phyloP scores from a whole-genome alignment of 2,888 invertebrate species.

The Endotricha flammealis region DNA sequence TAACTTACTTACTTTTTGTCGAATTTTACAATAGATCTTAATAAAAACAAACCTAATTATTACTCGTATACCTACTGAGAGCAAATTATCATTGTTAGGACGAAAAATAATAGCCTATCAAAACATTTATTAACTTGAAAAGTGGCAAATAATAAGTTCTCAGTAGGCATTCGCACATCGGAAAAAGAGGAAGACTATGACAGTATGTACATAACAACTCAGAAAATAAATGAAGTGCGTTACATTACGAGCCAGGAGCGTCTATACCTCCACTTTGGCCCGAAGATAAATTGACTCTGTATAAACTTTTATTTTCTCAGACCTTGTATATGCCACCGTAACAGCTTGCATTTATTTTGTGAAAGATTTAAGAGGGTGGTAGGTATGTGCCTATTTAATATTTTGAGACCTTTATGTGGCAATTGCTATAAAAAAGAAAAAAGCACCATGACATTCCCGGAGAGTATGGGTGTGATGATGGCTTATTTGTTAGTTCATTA shows the following conservation, averaged over 20 bases:
- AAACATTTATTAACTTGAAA: no score
- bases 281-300: slow-evolving; percentile 47
- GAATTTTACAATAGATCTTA: no score
- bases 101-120: no score
- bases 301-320: slow-evolving; percentile 44
- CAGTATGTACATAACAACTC: slow-evolving; percentile 22
- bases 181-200: slow-evolving; percentile 12
- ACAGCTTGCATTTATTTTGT: slow-evolving; percentile 56
- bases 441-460: slow-evolving; percentile 11
- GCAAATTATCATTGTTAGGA: no score
- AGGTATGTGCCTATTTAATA: slow-evolving; percentile 8
- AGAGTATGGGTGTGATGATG: slow-evolving; percentile 11
- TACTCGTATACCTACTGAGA: no score
- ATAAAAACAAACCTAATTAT: no score
- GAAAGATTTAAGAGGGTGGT: slow-evolving; percentile 37
- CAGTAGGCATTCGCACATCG: background rate
- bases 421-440: slow-evolving; percentile 8
- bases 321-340: slow-evolving; percentile 31
- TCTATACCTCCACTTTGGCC: slow-evolving; percentile 33
- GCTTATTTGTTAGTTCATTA: no score
- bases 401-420: slow-evolving; percentile 8
- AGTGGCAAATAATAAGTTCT: no score
- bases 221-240: slow-evolving; percentile 30
- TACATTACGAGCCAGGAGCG: slow-evolving; percentile 25
- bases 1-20: no score